Base-by-base conservation (phyloP, 2,888 invertebrate genomes). In the Beris chalybata region DNA sequence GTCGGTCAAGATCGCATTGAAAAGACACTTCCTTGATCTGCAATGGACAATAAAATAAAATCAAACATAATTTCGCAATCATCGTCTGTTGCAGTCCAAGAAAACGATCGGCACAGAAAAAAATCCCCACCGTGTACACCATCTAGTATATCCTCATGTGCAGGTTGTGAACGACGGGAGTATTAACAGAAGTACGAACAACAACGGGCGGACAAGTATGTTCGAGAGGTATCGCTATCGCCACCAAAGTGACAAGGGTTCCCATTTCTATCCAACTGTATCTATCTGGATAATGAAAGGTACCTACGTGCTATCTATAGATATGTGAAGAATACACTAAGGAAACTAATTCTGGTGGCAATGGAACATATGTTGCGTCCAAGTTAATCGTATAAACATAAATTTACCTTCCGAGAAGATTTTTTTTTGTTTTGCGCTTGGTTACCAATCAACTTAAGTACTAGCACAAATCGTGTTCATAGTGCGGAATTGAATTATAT, bases 41-140 rank as follows among this genome's bases (percentile, higher is more conserved):
- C 30, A 64, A 64, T 44, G 52, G 64, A 64, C 53, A 64, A 64
- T 64, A 55, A 64, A 64, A 64, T 64, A 55, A 64, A 64, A 54
- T 47, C 29, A 53, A 64, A 64, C 64, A 64, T 64, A 64, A 64
- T 64, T 64, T 64, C 30, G 64, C 64, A 64, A 64, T 64, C 64
- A 64, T 64, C 64, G 54, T 45, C 29, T 45, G 38, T 38, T 38
- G 38, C 38, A 1, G 5, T 5, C 38, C 9, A 5, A 5, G 38
- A 38, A 9, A 5, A 5, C 38, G 7, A 38, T 38, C 9, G 38
- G 9, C 38, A 38, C 7, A 38, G n/a, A 38, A 38, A 38, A 38
- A 38, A 38, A 38, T 38, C 22, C 22, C 22, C 22, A 38, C 38
- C 38, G 9, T 38, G 38, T 38, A 9, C 22, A 22, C 22, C 22